A percentile compares a stretch with the other conserved stretches of the same genome.
Evolutionary conservation across 2,113 vertebrate species (phyloP).

Genomic region (Lycaon pictus): DNA sequence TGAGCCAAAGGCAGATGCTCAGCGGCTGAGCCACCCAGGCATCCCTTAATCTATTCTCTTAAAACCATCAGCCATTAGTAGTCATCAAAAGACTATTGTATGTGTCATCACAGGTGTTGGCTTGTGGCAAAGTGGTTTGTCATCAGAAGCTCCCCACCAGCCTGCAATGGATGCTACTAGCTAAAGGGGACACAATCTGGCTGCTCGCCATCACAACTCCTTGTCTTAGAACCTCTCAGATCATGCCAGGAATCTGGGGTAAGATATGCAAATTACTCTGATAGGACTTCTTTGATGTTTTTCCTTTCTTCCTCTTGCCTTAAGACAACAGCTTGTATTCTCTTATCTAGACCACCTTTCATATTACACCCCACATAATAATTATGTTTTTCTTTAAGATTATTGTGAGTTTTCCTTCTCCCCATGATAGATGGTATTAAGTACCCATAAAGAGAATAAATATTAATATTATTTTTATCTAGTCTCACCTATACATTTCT

Average conservation of each 20-base stretch:
- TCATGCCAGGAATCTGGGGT: neutral
- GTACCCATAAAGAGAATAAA: neutral
- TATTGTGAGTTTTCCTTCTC: neutral
- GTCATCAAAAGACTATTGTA: neutral
- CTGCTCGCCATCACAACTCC: neutral
- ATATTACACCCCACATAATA: neutral
- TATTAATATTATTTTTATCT: slow-evolving; percentile 14
- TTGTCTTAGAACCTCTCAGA: neutral
- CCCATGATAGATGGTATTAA: neutral
- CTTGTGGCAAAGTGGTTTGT: neutral
- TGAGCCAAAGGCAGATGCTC: too few species aligned
- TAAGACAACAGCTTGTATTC: neutral
- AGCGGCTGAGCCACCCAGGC: too few species aligned
- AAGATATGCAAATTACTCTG: neutral
- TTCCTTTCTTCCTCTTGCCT: neutral
- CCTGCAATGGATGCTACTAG: neutral
- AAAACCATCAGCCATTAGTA: neutral
- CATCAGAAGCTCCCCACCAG: neutral
- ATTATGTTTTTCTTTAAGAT: neutral
- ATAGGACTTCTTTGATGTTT: neutral
- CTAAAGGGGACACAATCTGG: neutral
- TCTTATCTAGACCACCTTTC: neutral
- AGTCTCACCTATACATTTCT: neutral
- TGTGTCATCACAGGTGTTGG: neutral
- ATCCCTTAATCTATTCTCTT: neutral